Conservation (phyloP, 2,113 vertebrate genomes). For the Engystomops pustulosus region DNA sequence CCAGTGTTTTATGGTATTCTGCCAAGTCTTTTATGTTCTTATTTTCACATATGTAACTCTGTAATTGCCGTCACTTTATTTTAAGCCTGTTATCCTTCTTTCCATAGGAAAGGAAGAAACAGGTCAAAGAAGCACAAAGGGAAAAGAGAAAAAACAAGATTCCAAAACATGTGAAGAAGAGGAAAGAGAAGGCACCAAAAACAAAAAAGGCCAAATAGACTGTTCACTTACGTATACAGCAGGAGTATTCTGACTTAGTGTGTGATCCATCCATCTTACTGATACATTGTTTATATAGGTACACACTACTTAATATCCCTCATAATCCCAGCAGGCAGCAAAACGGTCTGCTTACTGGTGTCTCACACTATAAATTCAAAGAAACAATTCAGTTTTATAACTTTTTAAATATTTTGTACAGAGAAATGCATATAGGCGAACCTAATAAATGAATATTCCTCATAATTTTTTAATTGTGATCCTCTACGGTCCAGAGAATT, state of each 20-base stretch:
- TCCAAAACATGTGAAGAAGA: slow-evolving; percentile 53
- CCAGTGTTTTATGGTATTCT: background rate
- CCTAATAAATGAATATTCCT: background rate
- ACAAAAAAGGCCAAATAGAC: slow-evolving; percentile 52
- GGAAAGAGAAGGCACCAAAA: slow-evolving; percentile 43
- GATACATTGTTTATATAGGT: slow-evolving; percentile 41
- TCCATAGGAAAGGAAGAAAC: slow-evolving; percentile 44
- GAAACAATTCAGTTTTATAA: background rate
- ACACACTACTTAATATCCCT: background rate
- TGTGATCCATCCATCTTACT: slow-evolving; percentile 45
- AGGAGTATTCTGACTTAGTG: background rate
- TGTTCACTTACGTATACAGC: background rate
- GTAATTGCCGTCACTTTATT: background rate
- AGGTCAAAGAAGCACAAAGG: slow-evolving; percentile 46
- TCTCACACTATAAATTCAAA: background rate
- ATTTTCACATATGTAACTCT: background rate
- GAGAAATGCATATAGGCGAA: background rate
- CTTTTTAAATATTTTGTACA: background rate
- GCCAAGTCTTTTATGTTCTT: slow-evolving; percentile 4
- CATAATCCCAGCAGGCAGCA: no score
- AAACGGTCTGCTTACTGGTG: background rate
- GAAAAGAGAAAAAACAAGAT: slow-evolving; percentile 50
- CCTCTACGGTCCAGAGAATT: no score
- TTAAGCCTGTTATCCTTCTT: background rate
- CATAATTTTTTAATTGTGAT: background rate